Evolutionary conservation across 2,113 vertebrate species (phyloP).

Genomic region (Coracopsis vasa): DNA sequence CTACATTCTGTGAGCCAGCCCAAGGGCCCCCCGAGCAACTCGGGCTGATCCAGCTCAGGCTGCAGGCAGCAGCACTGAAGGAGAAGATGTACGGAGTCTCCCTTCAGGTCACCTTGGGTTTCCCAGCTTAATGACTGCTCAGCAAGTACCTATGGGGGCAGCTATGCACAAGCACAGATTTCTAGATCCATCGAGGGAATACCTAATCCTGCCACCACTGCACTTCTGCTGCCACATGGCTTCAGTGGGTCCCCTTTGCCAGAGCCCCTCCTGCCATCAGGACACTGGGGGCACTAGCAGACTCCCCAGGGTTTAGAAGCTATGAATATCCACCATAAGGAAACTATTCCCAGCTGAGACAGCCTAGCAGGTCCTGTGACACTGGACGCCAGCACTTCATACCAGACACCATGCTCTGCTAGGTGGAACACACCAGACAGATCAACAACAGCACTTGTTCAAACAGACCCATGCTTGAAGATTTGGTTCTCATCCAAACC

Average conservation of each 20-base stretch:
- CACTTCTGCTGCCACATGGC: neutral
- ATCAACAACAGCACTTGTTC: neutral
- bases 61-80: neutral
- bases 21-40: neutral
- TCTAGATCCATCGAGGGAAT: neutral
- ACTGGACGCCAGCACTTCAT: neutral
- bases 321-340: neutral
- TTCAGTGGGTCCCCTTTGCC: neutral
- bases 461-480: rapidly evolving
- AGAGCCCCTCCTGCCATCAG: neutral
- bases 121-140: neutral
- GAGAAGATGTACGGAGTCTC: neutral
- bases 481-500: neutral
- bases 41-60: neutral
- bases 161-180: neutral
- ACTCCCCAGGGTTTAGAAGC: neutral
- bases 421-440: neutral
- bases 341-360: neutral
- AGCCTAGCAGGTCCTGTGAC: neutral
- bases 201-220: neutral
- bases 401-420: neutral
- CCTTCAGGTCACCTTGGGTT: neutral
- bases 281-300: neutral
- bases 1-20: neutral
- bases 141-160: neutral